phyloP scores from a whole-genome alignment of 2,113 vertebrate genomes.

The Hydrochoerus hydrochaeris region DNA sequence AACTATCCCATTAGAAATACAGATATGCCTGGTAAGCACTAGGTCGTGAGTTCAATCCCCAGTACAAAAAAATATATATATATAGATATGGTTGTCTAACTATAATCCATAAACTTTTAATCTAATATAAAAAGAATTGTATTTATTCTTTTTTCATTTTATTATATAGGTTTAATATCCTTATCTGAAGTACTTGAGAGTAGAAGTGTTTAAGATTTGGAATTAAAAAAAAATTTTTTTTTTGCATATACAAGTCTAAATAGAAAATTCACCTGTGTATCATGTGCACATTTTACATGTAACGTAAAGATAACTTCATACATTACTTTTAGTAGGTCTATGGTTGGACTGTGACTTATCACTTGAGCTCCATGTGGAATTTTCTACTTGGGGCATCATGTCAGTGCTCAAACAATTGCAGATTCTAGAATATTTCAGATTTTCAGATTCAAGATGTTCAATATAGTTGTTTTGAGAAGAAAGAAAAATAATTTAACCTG shows the following conservation, averaged over 20 bases:
- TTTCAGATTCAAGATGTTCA: neutral
- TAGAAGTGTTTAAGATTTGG: neutral
- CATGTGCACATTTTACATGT: neutral
- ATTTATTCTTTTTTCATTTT: neutral
- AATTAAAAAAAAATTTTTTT: too few relatives aligned
- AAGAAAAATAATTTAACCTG: neutral
- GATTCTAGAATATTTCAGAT: neutral
- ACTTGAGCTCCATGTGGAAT: neutral
- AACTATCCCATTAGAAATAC: constrained; percentile 9
- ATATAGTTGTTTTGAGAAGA: neutral
- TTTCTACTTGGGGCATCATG: neutral
- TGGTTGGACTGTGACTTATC: neutral
- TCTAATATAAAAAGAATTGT: neutral
- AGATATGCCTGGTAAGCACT: too few relatives aligned
- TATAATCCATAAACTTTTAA: neutral
- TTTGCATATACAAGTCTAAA: neutral
- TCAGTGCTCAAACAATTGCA: neutral
- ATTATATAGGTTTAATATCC: neutral
- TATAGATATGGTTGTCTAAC: neutral
- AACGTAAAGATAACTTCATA: neutral
- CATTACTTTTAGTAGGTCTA: neutral
- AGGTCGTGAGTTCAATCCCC: too few relatives aligned
- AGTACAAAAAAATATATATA: too few relatives aligned
- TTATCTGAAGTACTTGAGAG: neutral
- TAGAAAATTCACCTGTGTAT: neutral